A percentile compares a stretch with the other conserved stretches of the same genome.
Evolutionary conservation across 1,140 invertebrate species (phyloP).

Genomic region (Nebria ingens): DNA sequence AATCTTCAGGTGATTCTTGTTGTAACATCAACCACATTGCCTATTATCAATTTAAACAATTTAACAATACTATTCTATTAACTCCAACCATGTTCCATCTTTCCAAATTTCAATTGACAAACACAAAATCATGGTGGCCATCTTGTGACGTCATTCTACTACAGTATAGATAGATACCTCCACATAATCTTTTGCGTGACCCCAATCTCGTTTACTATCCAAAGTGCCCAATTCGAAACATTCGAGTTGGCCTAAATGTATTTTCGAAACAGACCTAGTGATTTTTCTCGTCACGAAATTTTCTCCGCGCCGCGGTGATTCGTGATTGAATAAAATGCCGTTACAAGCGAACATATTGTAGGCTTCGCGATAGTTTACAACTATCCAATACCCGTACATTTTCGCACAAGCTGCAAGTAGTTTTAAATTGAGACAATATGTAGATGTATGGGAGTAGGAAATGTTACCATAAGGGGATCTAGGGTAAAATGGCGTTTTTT

Average conservation of each 20-base stretch:
- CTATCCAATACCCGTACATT: constrained; percentile 98
- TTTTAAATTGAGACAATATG: neutral
- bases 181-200: constrained; percentile 97
- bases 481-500: constrained; percentile 98
- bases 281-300: constrained; percentile 99
- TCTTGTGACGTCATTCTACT: neutral
- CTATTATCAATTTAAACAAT: constrained; percentile 39
- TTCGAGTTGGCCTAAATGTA: constrained; percentile 77
- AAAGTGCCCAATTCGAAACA: constrained; percentile 89
- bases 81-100: neutral
- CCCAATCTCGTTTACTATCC: constrained; percentile 96
- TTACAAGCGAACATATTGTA: constrained; percentile 98
- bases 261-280: constrained; percentile 94
- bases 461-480: constrained; percentile 94
- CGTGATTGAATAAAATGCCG: constrained; percentile 98
- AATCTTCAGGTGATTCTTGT: constrained; percentile 84
- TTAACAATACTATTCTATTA: too few relatives aligned
- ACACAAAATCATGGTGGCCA: neutral
- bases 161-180: constrained; percentile 50
- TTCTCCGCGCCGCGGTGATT: constrained; percentile 94
- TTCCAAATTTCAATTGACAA: neutral
- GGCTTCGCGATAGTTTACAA: constrained; percentile 95
- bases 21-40: constrained; percentile 99
- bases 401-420: constrained; percentile 80
- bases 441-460: neutral